Evolutionary conservation across 2,888 invertebrate genomes (phyloP).

Genomic region (Pristionchus maxplancki): DNA sequence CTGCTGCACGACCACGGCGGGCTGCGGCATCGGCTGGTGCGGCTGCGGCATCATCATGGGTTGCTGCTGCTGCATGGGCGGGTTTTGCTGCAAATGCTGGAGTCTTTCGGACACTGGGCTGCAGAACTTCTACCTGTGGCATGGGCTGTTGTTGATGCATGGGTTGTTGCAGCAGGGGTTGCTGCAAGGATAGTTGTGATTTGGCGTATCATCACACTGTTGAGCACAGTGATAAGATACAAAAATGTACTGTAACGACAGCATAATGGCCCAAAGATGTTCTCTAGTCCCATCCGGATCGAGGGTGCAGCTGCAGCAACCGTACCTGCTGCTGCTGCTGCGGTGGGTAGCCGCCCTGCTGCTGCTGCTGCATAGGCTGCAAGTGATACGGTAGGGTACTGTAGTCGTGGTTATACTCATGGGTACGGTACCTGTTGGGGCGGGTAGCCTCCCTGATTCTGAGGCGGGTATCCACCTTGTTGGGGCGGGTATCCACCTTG

Average conservation of each 20-base stretch:
- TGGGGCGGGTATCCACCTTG: neutral
- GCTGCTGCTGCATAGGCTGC: neutral
- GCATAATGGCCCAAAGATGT: neutral
- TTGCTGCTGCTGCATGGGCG: conserved; percentile 21
- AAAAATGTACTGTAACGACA: too few species aligned
- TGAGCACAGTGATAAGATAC: too few species aligned
- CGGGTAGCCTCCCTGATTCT: neutral
- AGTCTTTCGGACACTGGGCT: too few species aligned
- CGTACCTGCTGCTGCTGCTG: neutral
- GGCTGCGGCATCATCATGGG: conserved; percentile 4
- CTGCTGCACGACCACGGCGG: too few species aligned
- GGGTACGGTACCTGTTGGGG: neutral
- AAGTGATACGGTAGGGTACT: neutral
- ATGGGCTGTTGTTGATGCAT: conserved; percentile 4
- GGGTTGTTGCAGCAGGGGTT: neutral
- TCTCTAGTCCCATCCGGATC: too few species aligned
- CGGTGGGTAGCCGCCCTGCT: neutral
- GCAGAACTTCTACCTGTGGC: too few species aligned
- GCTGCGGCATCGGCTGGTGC: neutral
- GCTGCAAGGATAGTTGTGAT: neutral
- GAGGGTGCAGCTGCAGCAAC: neutral
- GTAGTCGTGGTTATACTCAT: neutral
- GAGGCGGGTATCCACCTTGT: neutral
- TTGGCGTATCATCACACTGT: neutral
- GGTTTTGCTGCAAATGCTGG: neutral